These are phyloP conservation scores for Misgurnus anguillicaudatus DNA, from an alignment of 2,113 vertebrate genomes.

Conservation along the genomic window DNA sequence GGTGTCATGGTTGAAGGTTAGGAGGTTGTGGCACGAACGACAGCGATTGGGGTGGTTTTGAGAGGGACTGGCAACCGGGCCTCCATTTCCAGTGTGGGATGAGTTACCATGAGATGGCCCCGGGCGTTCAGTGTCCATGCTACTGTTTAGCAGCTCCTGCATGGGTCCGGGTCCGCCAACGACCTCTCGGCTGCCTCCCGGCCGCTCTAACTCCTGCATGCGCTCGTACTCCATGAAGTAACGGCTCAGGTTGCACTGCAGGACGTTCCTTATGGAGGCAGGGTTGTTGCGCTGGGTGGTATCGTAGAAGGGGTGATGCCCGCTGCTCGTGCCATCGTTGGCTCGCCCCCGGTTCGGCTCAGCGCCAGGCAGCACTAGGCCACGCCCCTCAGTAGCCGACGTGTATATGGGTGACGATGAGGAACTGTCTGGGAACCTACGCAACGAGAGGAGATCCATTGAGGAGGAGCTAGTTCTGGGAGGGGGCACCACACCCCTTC, in stretches of 20 bases:
- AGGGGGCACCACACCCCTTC: constrained; percentile 83
- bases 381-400: constrained; percentile 91
- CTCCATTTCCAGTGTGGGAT: constrained; percentile 80
- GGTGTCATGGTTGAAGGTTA: constrained; percentile 97
- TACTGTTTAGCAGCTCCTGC: constrained; percentile 94
- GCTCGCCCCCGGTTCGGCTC: constrained; percentile 67
- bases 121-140: constrained; percentile 88
- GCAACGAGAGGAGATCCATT: constrained; percentile 88
- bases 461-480: constrained; percentile 96
- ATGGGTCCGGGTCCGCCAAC: constrained; percentile 80
- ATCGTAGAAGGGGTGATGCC: constrained; percentile 80
- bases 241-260: constrained; percentile 96
- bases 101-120: constrained; percentile 84
- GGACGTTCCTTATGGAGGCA: constrained; percentile 88
- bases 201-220: constrained; percentile 91
- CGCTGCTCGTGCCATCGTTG: constrained; percentile 76
- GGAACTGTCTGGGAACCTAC: constrained; percentile 90
- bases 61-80: constrained; percentile 63
- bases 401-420: constrained; percentile 94
- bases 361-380: constrained; percentile 75
- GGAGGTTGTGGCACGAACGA: constrained; percentile 97
- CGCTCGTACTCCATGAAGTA: constrained; percentile 98
- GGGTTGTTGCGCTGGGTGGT: constrained; percentile 67
- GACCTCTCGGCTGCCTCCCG: constrained; percentile 76
- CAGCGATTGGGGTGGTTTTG: constrained; percentile 88